phyloP scores from a whole-genome alignment of 2,797 vertebrate species.

The Cryptoblepharus egeriae region DNA sequence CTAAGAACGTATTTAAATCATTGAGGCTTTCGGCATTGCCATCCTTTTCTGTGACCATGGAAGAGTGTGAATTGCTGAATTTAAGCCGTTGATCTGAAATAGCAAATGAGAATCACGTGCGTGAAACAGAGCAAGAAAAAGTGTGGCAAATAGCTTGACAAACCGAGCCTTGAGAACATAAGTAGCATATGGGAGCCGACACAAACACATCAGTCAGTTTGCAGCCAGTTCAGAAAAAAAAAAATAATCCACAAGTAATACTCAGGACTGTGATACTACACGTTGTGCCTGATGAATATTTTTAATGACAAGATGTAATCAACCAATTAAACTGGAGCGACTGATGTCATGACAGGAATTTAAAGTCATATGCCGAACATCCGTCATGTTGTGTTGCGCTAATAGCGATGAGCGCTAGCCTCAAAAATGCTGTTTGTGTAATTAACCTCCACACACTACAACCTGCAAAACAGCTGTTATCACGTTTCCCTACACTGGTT shows the following conservation, averaged over 20 bases:
- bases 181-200: not conserved
- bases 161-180: not conserved
- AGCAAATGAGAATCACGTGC: not conserved
- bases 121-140: not conserved
- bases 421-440: not conserved
- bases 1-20: too few relatives aligned
- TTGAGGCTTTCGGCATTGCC: not conserved
- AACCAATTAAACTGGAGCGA: not conserved
- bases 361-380: not conserved
- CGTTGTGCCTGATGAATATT: not conserved
- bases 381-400: constrained; percentile 2
- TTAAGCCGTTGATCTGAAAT: not conserved
- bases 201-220: not conserved
- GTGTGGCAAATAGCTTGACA: not conserved
- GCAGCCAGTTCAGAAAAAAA: not conserved
- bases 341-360: not conserved
- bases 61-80: not conserved
- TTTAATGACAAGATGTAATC: not conserved
- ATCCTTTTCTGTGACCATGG: not conserved
- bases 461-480: not conserved
- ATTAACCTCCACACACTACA: not conserved
- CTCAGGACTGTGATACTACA: not conserved
- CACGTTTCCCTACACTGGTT: not conserved
- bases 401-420: not conserved
- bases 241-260: not conserved